phyloP scores from a whole-genome alignment of 2,797 vertebrate species.

The Garrulus glandarius region DNA sequence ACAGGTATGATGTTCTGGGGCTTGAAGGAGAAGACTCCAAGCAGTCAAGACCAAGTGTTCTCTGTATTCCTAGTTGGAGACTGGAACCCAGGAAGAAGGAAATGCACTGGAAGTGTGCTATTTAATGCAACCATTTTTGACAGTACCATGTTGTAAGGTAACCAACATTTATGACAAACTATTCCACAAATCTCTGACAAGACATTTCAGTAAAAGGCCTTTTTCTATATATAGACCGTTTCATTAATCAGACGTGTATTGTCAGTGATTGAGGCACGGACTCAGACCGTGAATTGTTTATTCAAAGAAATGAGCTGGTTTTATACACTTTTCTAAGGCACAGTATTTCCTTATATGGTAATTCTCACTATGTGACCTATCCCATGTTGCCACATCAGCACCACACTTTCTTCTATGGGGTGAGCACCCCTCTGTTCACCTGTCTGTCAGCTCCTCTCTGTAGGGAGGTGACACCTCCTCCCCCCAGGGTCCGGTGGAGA shows the following conservation, averaged over 20 bases:
- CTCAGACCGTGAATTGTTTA: too few relatives aligned
- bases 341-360: too few relatives aligned
- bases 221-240: conserved; percentile 41
- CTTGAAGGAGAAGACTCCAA: not conserved
- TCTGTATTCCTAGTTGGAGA: not conserved
- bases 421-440: too few relatives aligned
- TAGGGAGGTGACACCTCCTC: too few relatives aligned
- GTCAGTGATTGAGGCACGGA: too few relatives aligned
- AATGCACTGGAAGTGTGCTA: not conserved
- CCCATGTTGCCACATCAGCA: too few relatives aligned
- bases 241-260: conserved; percentile 57
- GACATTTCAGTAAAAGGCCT: conserved; percentile 35
- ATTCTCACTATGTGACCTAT: too few relatives aligned
- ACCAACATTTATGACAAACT: conserved; percentile 42
- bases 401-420: too few relatives aligned
- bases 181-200: conserved; percentile 46
- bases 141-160: conserved; percentile 23
- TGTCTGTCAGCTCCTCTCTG: too few relatives aligned
- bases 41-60: not conserved
- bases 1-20: not conserved
- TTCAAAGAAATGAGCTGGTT: too few relatives aligned
- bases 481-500: too few relatives aligned
- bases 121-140: not conserved
- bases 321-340: too few relatives aligned
- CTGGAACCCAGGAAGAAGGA: not conserved